Evolutionary conservation across 2,797 vertebrate genomes (phyloP), one percentile per base, ranked within the genome.

Genomic region (Malacoraja senta): DNA sequence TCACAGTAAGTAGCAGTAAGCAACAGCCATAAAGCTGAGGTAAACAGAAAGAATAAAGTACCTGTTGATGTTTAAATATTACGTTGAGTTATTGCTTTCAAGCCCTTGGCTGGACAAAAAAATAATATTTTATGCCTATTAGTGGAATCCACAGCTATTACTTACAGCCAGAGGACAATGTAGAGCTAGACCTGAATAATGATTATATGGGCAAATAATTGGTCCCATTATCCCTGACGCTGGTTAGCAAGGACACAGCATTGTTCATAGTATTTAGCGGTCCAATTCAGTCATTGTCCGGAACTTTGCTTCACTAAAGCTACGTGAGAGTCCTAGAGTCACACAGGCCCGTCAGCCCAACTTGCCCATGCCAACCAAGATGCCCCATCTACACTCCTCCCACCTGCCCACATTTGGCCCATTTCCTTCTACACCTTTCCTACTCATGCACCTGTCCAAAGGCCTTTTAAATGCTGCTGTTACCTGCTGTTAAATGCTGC

Each of bases 41-140:
- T n/a, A 63, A 29, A n/a, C 83, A 88, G 63, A 68, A 88, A 32
- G 61, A 17, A 65, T n/a, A 19, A 88, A n/a, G n/a, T 65, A 68
- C 63, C 84, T 68, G 84, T 65, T 88, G 63, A 88, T 88, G 63
- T 88, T 68, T 88, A 68, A 88, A 35, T 68, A n/a, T 8, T 19
- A 35, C 17, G 63, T n/a, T 88, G 84, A 88, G 84, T 35, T 68
- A 88, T 68, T 35, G n/a, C 84, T 68, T 68, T 8, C 21, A n/a
- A 63, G 61, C 29, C 63, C 61, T 32, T 68, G 61, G 32, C n/a
- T 65, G 26, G 29, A 65, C 29, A 68, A 68, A 32, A 38, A 63
- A 53, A 0, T 17, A 10, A 88, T 63, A 1, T 88, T 35, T 84
- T 88, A 68, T 68, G 84, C 7, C 84, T 68, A 88, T 88, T 88